Evolutionary conservation across 1,140 invertebrate genomes (phyloP).

Genomic region (Atta colombica): DNA sequence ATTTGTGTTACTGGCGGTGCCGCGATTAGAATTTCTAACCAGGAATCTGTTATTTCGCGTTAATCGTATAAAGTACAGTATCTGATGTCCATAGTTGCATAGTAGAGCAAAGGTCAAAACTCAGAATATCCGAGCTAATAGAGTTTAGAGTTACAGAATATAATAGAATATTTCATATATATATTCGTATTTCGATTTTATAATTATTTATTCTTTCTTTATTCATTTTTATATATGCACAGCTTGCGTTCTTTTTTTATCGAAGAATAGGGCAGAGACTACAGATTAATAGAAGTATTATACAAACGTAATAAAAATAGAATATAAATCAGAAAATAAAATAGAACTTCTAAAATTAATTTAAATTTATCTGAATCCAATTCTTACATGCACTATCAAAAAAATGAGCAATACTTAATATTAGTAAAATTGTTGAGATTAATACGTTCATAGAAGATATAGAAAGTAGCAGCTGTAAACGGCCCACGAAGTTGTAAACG

Average conservation of each 20-base stretch:
- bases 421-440: background rate
- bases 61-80: conserved; percentile 66
- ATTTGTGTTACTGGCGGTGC: conserved; percentile 55
- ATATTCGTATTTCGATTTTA: background rate
- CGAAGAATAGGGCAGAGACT: background rate
- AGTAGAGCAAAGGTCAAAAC: conserved; percentile 25
- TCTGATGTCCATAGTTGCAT: conserved; percentile 56
- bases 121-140: background rate
- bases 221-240: background rate
- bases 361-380: background rate
- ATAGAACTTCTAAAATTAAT: background rate
- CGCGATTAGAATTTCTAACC: conserved; percentile 72
- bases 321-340: background rate
- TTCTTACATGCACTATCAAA: background rate
- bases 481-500: conserved; percentile 70
- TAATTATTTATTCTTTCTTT: conserved; percentile 1
- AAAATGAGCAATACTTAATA: background rate
- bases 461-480: conserved; percentile 44
- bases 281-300: background rate
- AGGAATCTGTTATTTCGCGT: conserved; percentile 67
- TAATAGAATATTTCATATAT: background rate
- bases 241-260: background rate
- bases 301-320: background rate
- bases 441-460: background rate
- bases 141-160: background rate